These are phyloP conservation scores for Drosophila parvula DNA, from an alignment of 1,140 invertebrate genomes.

Conservation along the genomic window DNA sequence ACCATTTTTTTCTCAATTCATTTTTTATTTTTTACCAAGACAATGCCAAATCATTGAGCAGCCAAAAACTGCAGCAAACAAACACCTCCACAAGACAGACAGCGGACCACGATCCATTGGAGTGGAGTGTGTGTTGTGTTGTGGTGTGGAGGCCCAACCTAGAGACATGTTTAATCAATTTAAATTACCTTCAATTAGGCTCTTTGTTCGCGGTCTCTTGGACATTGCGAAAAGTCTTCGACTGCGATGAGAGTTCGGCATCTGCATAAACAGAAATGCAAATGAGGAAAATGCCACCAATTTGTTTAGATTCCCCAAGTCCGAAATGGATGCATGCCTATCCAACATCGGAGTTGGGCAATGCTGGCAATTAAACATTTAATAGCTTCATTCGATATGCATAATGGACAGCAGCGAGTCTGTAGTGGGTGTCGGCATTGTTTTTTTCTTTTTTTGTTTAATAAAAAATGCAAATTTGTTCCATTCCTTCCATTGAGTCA, in stretches of 20 bases:
- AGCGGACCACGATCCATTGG: slow-evolving; percentile 38
- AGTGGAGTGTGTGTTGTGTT: slow-evolving; percentile 6
- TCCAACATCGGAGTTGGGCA: slow-evolving; percentile 38
- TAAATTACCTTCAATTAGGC: slow-evolving; percentile 81
- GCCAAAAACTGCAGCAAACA: slow-evolving; percentile 66
- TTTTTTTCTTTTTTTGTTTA: slow-evolving; percentile 6
- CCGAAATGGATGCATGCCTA: slow-evolving; percentile 55
- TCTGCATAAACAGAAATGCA: slow-evolving; percentile 51
- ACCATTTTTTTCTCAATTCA: slow-evolving; percentile 21
- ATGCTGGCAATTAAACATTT: slow-evolving; percentile 73
- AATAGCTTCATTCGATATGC: slow-evolving; percentile 80
- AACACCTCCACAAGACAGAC: slow-evolving; percentile 59
- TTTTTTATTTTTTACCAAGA: slow-evolving; percentile 46
- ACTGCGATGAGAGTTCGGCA: slow-evolving; percentile 10
- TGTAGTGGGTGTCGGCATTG: slow-evolving; percentile 63
- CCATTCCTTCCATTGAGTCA: slow-evolving; percentile 57
- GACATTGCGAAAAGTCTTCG: slow-evolving; percentile 56
- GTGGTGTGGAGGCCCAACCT: slow-evolving; percentile 57
- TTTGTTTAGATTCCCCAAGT: slow-evolving; percentile 45
- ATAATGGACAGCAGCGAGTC: slow-evolving; percentile 50
- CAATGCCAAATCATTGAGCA: slow-evolving; percentile 72
- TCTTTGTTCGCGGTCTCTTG: slow-evolving; percentile 55
- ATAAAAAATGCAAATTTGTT: slow-evolving; percentile 64
- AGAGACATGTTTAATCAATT: slow-evolving; percentile 78
- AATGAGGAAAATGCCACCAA: slow-evolving; percentile 68